These are phyloP conservation scores for Mormyrus lacerda DNA, from an alignment of 2,113 vertebrate species.

Conservation along the genomic window DNA sequence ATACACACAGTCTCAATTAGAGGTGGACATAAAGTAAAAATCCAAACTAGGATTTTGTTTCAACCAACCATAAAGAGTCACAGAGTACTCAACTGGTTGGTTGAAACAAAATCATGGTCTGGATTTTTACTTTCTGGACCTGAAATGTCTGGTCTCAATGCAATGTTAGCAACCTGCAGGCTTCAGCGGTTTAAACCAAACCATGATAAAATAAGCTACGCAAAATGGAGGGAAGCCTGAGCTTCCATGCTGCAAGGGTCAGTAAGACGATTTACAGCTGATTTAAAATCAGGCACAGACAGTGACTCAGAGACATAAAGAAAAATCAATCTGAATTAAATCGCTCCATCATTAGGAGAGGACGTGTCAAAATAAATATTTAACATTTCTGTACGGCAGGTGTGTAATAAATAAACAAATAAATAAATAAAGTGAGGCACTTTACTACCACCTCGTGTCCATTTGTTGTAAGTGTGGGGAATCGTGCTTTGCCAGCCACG, in stretches of 20 bases:
- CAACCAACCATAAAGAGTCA: too few relatives aligned
- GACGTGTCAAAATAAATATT: not conserved
- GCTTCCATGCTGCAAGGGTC: not conserved
- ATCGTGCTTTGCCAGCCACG: not conserved
- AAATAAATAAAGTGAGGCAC: too few relatives aligned
- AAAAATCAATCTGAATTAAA: not conserved
- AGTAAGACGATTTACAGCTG: too few relatives aligned
- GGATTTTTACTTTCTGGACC: slow-evolving; percentile 16
- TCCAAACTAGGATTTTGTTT: slow-evolving; percentile 40
- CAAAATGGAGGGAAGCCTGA: not conserved
- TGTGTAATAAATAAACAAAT: too few relatives aligned
- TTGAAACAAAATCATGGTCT: not conserved
- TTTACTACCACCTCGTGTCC: not conserved
- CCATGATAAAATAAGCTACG: not conserved
- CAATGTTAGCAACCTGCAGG: not conserved
- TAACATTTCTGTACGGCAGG: not conserved
- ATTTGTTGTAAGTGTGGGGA: not conserved
- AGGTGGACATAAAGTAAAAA: slow-evolving; percentile 47
- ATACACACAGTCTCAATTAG: not conserved
- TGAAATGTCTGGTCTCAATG: slow-evolving; percentile 40
- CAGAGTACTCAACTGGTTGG: too few relatives aligned
- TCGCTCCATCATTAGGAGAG: not conserved
- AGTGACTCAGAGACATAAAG: not conserved
- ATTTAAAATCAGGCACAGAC: too few relatives aligned
- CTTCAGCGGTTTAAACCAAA: not conserved